These are phyloP conservation scores for Reticulitermes lucifugus DNA, from an alignment of 2,888 invertebrate genomes.

Conservation along the genomic window DNA sequence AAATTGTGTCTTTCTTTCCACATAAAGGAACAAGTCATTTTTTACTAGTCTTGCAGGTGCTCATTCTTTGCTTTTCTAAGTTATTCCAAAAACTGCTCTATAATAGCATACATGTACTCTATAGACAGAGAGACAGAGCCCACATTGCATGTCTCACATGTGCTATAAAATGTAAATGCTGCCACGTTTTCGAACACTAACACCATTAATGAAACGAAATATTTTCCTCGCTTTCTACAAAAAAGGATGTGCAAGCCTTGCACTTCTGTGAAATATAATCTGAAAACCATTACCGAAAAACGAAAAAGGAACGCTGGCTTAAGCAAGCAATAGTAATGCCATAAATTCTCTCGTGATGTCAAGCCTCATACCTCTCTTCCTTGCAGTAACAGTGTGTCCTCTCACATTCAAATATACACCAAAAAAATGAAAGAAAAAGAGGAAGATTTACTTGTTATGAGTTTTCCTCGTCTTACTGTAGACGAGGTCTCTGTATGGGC, in stretches of 20 bases:
- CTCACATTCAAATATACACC: not conserved
- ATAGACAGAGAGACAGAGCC: too few species aligned
- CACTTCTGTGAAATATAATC: not conserved
- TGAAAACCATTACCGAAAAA: not conserved
- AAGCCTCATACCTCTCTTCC: not conserved
- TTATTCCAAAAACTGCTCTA: too few species aligned
- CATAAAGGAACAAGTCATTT: too few species aligned
- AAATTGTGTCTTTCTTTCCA: too few species aligned
- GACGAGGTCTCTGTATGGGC: not conserved
- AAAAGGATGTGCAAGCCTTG: not conserved
- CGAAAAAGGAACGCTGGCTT: not conserved
- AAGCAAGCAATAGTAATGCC: not conserved
- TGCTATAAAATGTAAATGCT: not conserved
- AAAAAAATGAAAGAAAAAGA: not conserved
- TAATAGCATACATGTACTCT: too few species aligned
- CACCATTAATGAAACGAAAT: not conserved
- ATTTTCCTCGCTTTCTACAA: not conserved
- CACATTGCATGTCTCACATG: too few species aligned
- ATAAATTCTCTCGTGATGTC: not conserved
- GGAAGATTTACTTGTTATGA: not conserved
- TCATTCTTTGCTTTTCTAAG: too few species aligned
- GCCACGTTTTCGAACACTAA: not conserved
- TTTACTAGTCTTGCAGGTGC: too few species aligned
- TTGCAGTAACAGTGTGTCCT: not conserved
- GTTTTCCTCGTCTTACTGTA: not conserved